Percentiles rank a stretch among this genome's conserved stretches.
Evolutionary conservation across 2,797 vertebrate genomes (phyloP).

Genomic region (Vespertilio murinus): DNA sequence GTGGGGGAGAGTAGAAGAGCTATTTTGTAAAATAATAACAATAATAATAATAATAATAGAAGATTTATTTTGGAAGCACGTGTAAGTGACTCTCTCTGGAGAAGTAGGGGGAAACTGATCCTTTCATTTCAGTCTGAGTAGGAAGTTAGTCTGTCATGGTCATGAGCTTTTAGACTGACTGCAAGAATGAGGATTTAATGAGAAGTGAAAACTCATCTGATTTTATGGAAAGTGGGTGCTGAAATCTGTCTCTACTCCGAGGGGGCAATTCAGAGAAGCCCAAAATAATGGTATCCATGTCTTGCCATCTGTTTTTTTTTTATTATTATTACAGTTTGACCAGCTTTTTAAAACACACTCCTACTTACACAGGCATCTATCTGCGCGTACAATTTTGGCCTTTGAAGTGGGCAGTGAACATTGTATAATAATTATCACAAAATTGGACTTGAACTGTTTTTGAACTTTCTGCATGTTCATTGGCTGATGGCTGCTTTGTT

Average conservation of each 20-base stretch:
- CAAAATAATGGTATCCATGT: conserved; percentile 44
- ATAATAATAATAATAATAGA: background rate
- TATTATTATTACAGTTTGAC: conserved; percentile 6
- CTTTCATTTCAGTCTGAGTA: conserved; percentile 45
- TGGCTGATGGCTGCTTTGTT: conserved; percentile 1
- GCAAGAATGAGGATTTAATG: conserved; percentile 40
- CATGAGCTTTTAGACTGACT: conserved; percentile 35
- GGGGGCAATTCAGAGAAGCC: conserved; percentile 34
- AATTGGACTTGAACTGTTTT: conserved; percentile 36
- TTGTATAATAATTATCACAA: conserved; percentile 41
- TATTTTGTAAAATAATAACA: background rate
- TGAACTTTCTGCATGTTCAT: conserved; percentile 10
- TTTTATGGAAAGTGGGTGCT: background rate
- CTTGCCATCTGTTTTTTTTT: conserved; percentile 35
- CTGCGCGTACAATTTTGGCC: background rate
- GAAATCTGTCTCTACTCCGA: conserved; percentile 57
- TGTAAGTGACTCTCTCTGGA: background rate
- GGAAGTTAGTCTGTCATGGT: background rate
- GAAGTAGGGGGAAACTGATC: background rate
- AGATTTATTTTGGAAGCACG: conserved; percentile 41
- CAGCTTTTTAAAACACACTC: conserved; percentile 29
- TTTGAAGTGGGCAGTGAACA: conserved; percentile 54
- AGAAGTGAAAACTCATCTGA: conserved; percentile 58
- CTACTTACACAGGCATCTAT: background rate
- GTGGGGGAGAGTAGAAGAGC: background rate